phyloP scores from a whole-genome alignment of 2,113 vertebrate genomes.

The Ondatra zibethicus region DNA sequence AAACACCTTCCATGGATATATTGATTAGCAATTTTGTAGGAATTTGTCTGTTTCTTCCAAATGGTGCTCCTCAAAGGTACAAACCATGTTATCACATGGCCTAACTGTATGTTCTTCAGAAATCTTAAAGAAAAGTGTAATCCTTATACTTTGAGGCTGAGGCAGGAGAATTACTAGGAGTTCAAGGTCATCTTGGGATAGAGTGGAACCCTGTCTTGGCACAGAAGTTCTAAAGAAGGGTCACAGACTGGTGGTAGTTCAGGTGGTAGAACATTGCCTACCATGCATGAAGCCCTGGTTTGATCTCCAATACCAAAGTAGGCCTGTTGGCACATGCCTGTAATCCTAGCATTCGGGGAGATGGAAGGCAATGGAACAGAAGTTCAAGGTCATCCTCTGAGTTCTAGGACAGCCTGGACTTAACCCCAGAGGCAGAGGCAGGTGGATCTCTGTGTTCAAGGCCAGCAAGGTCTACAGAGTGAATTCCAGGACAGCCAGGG shows the following conservation, averaged over 20 bases:
- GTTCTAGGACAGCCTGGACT: neutral
- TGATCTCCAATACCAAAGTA: neutral
- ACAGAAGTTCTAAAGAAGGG: neutral
- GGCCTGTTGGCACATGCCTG: neutral
- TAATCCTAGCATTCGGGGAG: neutral
- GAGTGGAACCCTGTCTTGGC: neutral
- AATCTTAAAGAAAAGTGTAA: neutral
- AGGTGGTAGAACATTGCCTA: neutral
- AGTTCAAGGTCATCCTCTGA: neutral
- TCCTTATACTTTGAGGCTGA: neutral
- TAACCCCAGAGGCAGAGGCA: neutral
- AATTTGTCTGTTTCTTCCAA: slow-evolving; percentile 22
- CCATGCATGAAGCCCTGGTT: neutral
- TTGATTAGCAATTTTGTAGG: neutral
- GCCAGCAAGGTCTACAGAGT: neutral
- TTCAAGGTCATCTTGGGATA: neutral
- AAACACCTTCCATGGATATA: neutral
- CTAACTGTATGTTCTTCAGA: neutral
- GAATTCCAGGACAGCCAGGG: neutral
- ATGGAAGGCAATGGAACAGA: neutral
- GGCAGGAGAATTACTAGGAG: neutral
- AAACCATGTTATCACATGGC: neutral
- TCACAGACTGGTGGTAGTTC: neutral
- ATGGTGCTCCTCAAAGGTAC: neutral
- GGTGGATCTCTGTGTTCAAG: neutral